Percentiles rank a stretch among this genome's conserved stretches.
phyloP scores from a whole-genome alignment of 2,888 invertebrate species.

The Serripes groenlandicus region DNA sequence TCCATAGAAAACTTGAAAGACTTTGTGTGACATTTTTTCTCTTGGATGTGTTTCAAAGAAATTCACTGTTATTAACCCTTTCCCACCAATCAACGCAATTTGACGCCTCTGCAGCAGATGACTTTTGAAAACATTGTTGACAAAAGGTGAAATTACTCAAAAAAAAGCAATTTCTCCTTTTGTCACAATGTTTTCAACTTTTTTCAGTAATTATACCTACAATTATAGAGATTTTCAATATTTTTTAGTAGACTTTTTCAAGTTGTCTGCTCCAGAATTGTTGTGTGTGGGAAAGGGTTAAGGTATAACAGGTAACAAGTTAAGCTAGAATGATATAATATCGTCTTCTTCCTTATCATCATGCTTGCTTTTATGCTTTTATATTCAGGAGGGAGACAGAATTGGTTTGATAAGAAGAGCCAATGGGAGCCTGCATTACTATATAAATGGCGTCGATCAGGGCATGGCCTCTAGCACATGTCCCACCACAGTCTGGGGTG shows the following conservation, averaged over 20 bases:
- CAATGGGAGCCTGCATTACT: constrained; percentile 95
- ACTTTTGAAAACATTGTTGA: not conserved
- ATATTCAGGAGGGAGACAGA: constrained; percentile 95
- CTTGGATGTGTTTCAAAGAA: not conserved
- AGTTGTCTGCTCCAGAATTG: not conserved
- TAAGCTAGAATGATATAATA: too few relatives aligned
- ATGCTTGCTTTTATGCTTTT: too few relatives aligned
- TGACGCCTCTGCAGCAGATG: not conserved
- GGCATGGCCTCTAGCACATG: constrained; percentile 95
- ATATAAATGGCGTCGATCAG: constrained; percentile 94
- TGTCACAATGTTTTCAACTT: not conserved
- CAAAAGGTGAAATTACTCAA: not conserved
- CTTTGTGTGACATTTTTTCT: too few relatives aligned
- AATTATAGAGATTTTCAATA: not conserved
- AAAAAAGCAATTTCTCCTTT: not conserved
- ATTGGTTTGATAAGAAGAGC: constrained; percentile 96
- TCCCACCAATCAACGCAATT: not conserved
- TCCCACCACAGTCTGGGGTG: constrained; percentile 95
- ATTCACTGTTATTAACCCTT: not conserved
- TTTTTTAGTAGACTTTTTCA: not conserved
- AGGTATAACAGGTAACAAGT: too few relatives aligned
- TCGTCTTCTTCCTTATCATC: too few relatives aligned
- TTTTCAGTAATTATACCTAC: not conserved
- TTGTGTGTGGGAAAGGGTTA: not conserved
- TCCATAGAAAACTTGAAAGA: too few relatives aligned